A percentile compares a stretch with the other conserved stretches of the same genome.
phyloP scores from a whole-genome alignment of 30 jellyfish, hydroid and myxozoan species.

The Mastigias papua region DNA sequence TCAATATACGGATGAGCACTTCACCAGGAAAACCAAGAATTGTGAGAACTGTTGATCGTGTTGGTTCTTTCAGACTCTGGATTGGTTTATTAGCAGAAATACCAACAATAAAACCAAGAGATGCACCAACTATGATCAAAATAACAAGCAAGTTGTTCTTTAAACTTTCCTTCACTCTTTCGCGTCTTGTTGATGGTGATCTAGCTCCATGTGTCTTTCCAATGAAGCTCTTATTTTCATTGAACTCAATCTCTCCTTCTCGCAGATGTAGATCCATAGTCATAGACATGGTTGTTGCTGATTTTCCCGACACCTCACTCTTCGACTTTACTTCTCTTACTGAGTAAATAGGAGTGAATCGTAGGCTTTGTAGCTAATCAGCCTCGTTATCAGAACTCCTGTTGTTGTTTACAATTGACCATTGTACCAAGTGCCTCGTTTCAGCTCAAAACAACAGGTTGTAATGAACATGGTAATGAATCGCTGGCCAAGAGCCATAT shows the following conservation, averaged over 20 bases:
- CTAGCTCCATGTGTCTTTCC: conserved; percentile 8
- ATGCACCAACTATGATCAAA: conserved; percentile 77
- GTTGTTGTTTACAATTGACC: too few species aligned
- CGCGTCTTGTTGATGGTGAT: conserved; percentile 47
- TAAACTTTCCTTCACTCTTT: conserved; percentile 51
- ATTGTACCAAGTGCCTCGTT: too few species aligned
- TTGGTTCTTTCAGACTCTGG: conserved; percentile 83
- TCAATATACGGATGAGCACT: conserved; percentile 80
- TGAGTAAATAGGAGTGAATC: too few species aligned
- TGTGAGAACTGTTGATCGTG: conserved; percentile 71
- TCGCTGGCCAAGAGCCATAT: too few species aligned
- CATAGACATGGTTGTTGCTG: too few species aligned
- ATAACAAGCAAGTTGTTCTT: conserved; percentile 77
- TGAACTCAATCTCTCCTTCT: conserved; percentile 52
- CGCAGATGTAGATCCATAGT: conserved; percentile 63
- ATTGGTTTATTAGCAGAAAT: conserved; percentile 67
- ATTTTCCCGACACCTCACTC: too few species aligned
- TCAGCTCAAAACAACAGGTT: too few species aligned
- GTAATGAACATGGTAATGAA: too few species aligned
- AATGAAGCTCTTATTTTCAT: conserved; percentile 53
- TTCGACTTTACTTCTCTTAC: too few species aligned
- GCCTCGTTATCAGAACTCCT: too few species aligned
- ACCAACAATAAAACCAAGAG: conserved; percentile 87
- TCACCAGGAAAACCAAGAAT: conserved; percentile 97
- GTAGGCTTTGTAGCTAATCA: too few species aligned